A percentile compares a stretch with the other conserved stretches of the same genome.
Evolutionary conservation across 2,797 vertebrate species (phyloP).

Genomic region (Tokudaia tokunoshimensis): DNA sequence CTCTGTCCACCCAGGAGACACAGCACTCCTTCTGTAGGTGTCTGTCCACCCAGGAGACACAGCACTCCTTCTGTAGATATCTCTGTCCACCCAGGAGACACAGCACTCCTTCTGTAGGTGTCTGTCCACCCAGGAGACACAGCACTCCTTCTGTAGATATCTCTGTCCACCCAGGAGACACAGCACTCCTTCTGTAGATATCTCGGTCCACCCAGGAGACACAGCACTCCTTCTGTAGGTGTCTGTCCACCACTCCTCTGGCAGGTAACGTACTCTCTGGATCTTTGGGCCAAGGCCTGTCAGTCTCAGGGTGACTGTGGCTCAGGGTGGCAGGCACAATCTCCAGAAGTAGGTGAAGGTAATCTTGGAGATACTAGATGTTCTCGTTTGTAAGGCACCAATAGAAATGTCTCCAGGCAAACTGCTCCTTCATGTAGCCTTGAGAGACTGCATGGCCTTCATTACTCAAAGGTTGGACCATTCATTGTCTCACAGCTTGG

Average conservation of each 20-base stretch:
- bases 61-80: background rate
- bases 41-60: background rate
- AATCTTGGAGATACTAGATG: background rate
- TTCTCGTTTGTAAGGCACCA: background rate
- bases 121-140: background rate
- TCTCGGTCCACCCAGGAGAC: no score
- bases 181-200: background rate
- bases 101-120: background rate
- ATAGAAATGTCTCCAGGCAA: background rate
- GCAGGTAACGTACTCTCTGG: background rate
- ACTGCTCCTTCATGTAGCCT: background rate
- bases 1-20: background rate
- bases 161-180: background rate
- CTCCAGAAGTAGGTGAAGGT: no score
- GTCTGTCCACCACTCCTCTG: background rate
- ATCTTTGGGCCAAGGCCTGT: background rate
- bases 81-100: background rate
- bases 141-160: background rate
- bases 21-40: background rate
- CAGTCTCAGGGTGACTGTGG: background rate
- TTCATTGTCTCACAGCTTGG: background rate
- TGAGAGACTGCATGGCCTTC: background rate
- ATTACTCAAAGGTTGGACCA: no score
- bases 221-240: background rate
- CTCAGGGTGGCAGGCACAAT: background rate